phyloP scores from a whole-genome alignment of 2,797 vertebrate genomes.

The Cossypha polioptera region DNA sequence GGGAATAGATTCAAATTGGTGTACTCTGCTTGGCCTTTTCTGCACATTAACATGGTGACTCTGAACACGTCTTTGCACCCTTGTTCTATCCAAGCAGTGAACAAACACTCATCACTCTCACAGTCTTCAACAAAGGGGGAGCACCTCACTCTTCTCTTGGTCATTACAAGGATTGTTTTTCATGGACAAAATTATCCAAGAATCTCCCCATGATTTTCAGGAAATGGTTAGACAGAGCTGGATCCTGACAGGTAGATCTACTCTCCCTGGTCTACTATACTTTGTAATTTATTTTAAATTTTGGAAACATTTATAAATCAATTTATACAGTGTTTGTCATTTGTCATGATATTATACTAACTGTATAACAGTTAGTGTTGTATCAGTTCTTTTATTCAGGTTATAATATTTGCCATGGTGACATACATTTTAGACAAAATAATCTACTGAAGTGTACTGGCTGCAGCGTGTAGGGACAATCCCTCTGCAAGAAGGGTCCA shows the following conservation, averaged over 20 bases:
- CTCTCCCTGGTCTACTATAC: neutral
- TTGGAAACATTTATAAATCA: neutral
- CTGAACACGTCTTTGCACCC: neutral
- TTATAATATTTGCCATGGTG: neutral
- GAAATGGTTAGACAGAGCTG: neutral
- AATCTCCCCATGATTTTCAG: neutral
- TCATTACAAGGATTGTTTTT: neutral
- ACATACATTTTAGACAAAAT: neutral
- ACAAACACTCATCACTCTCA: neutral
- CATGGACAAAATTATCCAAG: neutral
- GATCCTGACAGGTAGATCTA: neutral
- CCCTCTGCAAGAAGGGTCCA: neutral
- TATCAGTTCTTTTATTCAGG: neutral
- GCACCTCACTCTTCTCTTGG: neutral
- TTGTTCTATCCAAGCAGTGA: neutral
- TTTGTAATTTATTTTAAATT: neutral
- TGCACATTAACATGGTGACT: neutral
- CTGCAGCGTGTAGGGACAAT: neutral
- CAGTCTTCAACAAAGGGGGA: neutral
- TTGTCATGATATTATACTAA: neutral
- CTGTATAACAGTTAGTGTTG: neutral
- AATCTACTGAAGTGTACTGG: neutral
- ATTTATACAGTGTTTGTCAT: neutral
- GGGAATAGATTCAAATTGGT: neutral
- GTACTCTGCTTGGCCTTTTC: neutral